Evolutionary conservation across 2,797 vertebrate species (phyloP), one percentile per base, ranked within the genome.

Genomic region (Thalassophryne amazonica): DNA sequence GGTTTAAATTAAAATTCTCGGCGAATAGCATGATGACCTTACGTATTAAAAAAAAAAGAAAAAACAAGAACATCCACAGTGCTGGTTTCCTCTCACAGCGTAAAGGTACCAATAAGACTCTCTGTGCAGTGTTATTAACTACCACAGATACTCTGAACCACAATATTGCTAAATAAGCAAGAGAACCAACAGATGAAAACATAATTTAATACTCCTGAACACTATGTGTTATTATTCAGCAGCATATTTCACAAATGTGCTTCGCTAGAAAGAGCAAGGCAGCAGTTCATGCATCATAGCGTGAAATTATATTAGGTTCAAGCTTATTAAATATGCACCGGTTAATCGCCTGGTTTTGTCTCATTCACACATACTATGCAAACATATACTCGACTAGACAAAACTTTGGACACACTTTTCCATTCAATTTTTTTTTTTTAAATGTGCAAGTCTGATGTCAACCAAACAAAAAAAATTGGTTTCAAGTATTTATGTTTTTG

Each of bases 31-130:
- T n/a, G n/a, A n/a, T n/a, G n/a, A n/a, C n/a, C n/a, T n/a, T n/a
- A n/a, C n/a, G n/a, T n/a, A n/a, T n/a, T n/a, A n/a, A n/a, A n/a
- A n/a, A n/a, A n/a, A n/a, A n/a, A n/a, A n/a, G n/a, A n/a, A n/a
- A n/a, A n/a, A n/a, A n/a, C n/a, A n/a, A n/a, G n/a, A n/a, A n/a
- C n/a, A n/a, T n/a, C n/a, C n/a, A n/a, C n/a, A n/a, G n/a, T n/a
- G n/a, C n/a, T n/a, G n/a, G n/a, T n/a, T n/a, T n/a, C n/a, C n/a
- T n/a, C n/a, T n/a, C n/a, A n/a, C n/a, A n/a, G n/a, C n/a, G n/a
- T n/a, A n/a, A n/a, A n/a, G n/a, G n/a, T n/a, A n/a, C n/a, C 50
- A 73, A 76, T 79, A 73, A 76, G 73, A 55, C 2, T 17, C 4
- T 46, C 13, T 1, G 2, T 18, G 24, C 32, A 16, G 32, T 16